phyloP scores from a whole-genome alignment of 2,888 invertebrate species.

The Hemistola chrysoprasaria region DNA sequence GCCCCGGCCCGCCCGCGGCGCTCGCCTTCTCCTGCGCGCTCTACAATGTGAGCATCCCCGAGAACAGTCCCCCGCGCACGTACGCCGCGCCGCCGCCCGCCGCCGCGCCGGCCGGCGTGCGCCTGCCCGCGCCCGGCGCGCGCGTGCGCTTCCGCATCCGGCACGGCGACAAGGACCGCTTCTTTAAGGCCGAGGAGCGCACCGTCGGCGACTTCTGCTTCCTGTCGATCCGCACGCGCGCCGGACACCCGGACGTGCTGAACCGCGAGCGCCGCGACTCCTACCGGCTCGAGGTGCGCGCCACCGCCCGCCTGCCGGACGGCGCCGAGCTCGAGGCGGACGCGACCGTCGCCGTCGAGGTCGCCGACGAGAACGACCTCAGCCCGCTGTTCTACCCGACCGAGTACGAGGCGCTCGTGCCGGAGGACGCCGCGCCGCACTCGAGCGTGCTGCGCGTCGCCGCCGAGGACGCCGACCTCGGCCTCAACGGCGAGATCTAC shows the following conservation, averaged over 20 bases:
- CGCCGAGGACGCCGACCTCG: conserved; percentile 98
- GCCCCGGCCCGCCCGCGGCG: conserved; percentile 28
- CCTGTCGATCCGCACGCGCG: conserved; percentile 92
- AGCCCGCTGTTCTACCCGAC: conserved; percentile 96
- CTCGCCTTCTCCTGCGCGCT: conserved; percentile 86
- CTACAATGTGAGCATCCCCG: conserved; percentile 95
- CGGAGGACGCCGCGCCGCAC: conserved; percentile 94
- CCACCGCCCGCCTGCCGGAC: conserved; percentile 79
- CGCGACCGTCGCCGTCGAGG: conserved; percentile 85
- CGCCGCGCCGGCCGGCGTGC: conserved; percentile 91
- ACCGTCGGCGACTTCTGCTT: conserved; percentile 97
- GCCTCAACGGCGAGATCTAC: conserved; percentile 98
- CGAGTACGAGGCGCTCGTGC: conserved; percentile 92
- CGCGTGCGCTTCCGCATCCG: conserved; percentile 92
- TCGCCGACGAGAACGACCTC: conserved; percentile 94
- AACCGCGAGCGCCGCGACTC: conserved; percentile 95
- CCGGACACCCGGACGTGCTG: conserved; percentile 92
- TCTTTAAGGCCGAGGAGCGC: conserved; percentile 96
- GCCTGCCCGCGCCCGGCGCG: conserved; percentile 57
- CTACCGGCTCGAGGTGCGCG: conserved; percentile 90
- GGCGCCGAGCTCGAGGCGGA: conserved; percentile 86
- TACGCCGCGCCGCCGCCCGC: conserved; percentile 87
- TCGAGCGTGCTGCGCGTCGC: conserved; percentile 89
- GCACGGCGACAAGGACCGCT: conserved; percentile 92
- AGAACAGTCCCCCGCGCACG: conserved; percentile 96